phyloP scores from a whole-genome alignment of 2,888 invertebrate genomes.

The Cyclophora punctaria region DNA sequence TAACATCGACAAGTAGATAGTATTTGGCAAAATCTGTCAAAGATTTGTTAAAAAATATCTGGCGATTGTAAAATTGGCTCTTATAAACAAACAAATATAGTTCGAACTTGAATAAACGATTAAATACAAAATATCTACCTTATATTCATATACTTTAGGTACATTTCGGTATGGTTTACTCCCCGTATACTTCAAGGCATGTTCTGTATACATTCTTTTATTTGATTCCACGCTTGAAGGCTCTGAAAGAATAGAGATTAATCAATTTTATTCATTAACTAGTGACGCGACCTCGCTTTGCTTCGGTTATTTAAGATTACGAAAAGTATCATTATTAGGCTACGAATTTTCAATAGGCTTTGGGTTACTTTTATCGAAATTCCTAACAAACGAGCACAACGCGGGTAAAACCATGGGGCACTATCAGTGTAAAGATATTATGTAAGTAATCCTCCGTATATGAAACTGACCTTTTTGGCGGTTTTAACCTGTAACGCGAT shows the following conservation, averaged over 20 bases:
- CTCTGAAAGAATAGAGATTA: conserved; percentile 70
- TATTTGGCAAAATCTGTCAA: too few relatives aligned
- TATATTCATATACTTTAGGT: conserved; percentile 23
- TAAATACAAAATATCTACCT: conserved; percentile 29
- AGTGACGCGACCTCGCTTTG: too few relatives aligned
- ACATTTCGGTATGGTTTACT: conserved; percentile 38
- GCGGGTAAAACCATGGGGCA: too few relatives aligned
- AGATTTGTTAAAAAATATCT: too few relatives aligned
- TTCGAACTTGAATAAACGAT: neutral
- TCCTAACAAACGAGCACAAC: too few relatives aligned
- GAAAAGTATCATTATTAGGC: too few relatives aligned
- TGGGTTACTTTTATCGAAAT: too few relatives aligned
- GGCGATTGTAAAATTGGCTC: too few relatives aligned
- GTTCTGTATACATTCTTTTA: conserved; percentile 82
- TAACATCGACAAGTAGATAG: too few relatives aligned
- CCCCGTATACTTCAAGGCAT: conserved; percentile 71
- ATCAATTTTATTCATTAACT: too few relatives aligned
- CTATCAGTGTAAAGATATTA: neutral
- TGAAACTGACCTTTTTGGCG: conserved; percentile 78
- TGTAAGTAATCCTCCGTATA: neutral
- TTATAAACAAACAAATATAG: neutral
- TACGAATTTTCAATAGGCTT: too few relatives aligned
- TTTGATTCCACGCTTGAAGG: conserved; percentile 84
- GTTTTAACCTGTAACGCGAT: conserved; percentile 83
- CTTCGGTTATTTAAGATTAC: too few relatives aligned